Percentiles rank a stretch among this genome's conserved stretches.
Conservation (phyloP, 2,888 invertebrate genomes). For the Hymenopus coronatus region DNA sequence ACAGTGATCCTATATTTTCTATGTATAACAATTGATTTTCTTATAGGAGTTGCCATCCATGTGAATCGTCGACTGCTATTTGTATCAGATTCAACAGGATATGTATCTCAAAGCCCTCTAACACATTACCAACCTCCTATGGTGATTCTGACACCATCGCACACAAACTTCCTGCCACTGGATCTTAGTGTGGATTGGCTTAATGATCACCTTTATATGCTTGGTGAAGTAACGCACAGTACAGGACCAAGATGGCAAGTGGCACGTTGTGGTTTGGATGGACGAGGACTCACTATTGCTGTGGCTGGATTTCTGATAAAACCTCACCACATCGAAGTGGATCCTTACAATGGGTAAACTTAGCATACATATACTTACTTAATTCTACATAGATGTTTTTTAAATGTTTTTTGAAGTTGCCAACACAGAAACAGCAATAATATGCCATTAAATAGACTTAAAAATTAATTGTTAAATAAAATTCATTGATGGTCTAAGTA, state of each 20-base stretch:
- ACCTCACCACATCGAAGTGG: constrained; percentile 81
- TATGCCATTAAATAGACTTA: too few relatives aligned
- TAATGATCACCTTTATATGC: constrained; percentile 76
- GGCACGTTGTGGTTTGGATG: constrained; percentile 71
- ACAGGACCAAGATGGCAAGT: constrained; percentile 49
- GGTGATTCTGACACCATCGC: constrained; percentile 57
- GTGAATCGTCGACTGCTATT: constrained; percentile 67
- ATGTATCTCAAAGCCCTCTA: constrained; percentile 54
- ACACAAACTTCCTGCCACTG: constrained; percentile 62
- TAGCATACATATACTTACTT: background rate
- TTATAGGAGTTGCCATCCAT: constrained; percentile 71
- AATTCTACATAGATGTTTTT: background rate
- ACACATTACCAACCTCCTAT: constrained; percentile 39
- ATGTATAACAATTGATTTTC: too few relatives aligned
- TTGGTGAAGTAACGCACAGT: constrained; percentile 65
- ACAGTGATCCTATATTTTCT: too few relatives aligned
- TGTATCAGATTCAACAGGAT: constrained; percentile 70
- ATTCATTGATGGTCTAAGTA: too few relatives aligned
- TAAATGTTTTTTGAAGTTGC: too few relatives aligned
- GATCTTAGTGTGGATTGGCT: constrained; percentile 87
- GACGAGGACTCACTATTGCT: constrained; percentile 66
- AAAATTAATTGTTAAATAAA: too few relatives aligned
- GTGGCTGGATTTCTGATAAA: constrained; percentile 66
- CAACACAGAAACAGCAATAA: too few relatives aligned
- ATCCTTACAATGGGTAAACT: constrained; percentile 84